A percentile compares a stretch with the other conserved stretches of the same genome.
These are phyloP conservation scores for Dolichopus griseipennis DNA, from an alignment of 2,888 invertebrate species.

Conservation along the genomic window DNA sequence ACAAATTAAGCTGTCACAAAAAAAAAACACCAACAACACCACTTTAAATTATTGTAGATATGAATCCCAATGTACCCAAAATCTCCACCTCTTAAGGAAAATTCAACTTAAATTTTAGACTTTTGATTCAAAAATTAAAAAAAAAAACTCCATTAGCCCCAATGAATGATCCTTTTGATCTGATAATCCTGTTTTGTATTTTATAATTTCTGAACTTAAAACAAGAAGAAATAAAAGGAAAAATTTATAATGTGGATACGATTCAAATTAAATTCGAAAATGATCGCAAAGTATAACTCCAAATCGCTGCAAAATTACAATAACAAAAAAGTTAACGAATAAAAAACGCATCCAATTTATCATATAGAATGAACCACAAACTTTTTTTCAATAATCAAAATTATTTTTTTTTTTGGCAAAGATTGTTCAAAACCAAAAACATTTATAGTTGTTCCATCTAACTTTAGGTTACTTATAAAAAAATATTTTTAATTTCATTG, in stretches of 20 bases:
- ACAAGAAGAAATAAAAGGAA: not conserved
- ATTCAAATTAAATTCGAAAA: not conserved
- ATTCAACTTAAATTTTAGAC: not conserved
- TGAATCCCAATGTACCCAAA: not conserved
- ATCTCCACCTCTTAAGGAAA: not conserved
- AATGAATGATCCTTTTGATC: not conserved
- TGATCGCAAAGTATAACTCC: not conserved
- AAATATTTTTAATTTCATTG: no score
- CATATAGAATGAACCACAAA: no score
- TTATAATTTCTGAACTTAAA: not conserved
- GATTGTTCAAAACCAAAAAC: no score
- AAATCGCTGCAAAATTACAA: not conserved
- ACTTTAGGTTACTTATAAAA: no score
- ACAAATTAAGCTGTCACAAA: not conserved
- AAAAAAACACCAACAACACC: not conserved
- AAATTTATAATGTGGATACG: not conserved
- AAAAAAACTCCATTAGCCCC: not conserved
- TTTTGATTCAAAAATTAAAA: not conserved
- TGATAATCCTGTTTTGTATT: not conserved
- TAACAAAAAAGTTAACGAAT: not conserved
- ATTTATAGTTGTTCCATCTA: no score
- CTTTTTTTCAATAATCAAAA: no score
- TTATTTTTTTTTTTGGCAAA: no score
- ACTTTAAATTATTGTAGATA: not conserved
- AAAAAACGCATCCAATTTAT: no score